Base-by-base conservation (phyloP, 2,888 invertebrate genomes). In the Slavum lentiscoides region DNA sequence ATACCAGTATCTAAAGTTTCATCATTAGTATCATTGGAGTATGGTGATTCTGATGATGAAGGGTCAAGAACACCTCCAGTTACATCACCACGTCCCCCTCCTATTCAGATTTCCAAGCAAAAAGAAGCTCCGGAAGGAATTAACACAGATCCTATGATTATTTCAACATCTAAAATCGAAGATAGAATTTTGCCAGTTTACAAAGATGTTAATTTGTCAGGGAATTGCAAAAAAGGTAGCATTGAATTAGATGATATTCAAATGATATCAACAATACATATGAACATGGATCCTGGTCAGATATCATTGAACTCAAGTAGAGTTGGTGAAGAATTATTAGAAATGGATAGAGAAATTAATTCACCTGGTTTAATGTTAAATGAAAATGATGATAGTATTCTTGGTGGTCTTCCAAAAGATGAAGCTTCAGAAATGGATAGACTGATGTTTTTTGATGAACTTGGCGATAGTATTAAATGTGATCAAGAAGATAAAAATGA, bases 21-120 rank as follows among this genome's bases (percentile, higher is more conserved):
- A 66, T 89, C 90, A 0, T 84, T 90, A 30, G 90, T 90, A 0
- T 89, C 89, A 84, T 88, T 88, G 0, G 90, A 90, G 85, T 90
- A 89, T 83, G 90, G 89, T 84, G 90, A 90, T 83, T 89, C 89
- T 82, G 90, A 90, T 83, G 89, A 90, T 83, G 90, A 89, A 82
- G 89, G 89, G 8, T 89, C 84, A n/a, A 81, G 83, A 64, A 83
- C 83, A n/a, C 84, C 84, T 58, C 84, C 84, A 17, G 82, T 83
- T 17, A 83, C 83, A 19, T 72, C 80, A 0, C 70, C 80, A 15
- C 64, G 37, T 30, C 80, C 80, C 9, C 70, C 84, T 83, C 62
- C 83, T 43, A 68, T 58, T 4, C 62, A 77, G 17, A 62, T 70
- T 55, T 75, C 66, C 15, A 72, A 77, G 80, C 69, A 80, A 72